Conservation (phyloP, 2,113 vertebrate genomes). For the Dasyornis broadbenti region DNA sequence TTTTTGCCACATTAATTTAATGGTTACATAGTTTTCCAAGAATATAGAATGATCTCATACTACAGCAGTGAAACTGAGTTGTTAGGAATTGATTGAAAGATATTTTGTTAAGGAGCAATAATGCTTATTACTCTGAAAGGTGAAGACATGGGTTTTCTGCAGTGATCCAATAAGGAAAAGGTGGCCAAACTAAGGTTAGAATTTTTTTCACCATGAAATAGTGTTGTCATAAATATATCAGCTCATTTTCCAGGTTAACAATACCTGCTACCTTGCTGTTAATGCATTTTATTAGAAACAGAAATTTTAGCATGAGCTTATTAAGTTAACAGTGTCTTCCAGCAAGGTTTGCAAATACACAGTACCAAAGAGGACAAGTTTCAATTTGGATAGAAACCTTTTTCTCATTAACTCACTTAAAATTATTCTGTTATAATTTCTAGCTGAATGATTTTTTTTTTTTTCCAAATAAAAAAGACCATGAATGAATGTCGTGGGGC, state of each 20-base stretch:
- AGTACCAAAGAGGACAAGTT: neutral
- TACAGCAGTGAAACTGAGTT: neutral
- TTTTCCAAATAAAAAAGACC: neutral
- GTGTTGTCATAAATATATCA: neutral
- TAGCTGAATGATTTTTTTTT: slow-evolving; percentile 37
- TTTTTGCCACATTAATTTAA: neutral
- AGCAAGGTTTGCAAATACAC: neutral
- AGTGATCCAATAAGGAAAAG: neutral
- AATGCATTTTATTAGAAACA: neutral
- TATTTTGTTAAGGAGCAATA: neutral
- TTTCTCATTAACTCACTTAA: slow-evolving; percentile 17
- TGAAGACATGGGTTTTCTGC: neutral
- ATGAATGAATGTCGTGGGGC: slow-evolving; percentile 37
- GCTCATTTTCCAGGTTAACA: neutral
- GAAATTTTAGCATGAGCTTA: neutral
- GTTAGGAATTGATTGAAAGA: neutral
- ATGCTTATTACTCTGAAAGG: neutral
- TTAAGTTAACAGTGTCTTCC: neutral
- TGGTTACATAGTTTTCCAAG: neutral
- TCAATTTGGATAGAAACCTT: neutral
- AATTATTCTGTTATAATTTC: slow-evolving; percentile 13
- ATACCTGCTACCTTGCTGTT: neutral
- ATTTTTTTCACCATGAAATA: neutral
- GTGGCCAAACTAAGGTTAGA: neutral
- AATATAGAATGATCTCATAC: neutral